Conservation (phyloP, 2,888 invertebrate genomes). For the Cephus pygmeus region DNA sequence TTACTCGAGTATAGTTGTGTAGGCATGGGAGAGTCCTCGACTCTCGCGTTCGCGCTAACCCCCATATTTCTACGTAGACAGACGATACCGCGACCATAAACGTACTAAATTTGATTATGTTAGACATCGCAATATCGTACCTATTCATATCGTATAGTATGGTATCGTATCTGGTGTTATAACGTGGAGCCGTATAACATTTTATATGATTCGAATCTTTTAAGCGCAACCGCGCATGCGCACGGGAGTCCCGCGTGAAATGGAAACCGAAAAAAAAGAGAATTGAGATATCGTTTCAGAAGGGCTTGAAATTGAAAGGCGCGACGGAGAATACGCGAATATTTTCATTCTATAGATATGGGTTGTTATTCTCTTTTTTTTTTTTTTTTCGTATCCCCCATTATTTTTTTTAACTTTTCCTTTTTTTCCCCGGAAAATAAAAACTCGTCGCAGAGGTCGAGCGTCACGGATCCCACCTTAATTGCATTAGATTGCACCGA, state of each 20-base stretch:
- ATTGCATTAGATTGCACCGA: constrained; percentile 36
- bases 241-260: neutral
- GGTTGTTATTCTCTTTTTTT: neutral
- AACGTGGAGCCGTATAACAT: neutral
- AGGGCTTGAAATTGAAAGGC: neutral
- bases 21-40: neutral
- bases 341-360: neutral
- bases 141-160: neutral
- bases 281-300: neutral
- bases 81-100: neutral
- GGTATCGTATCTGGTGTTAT: neutral
- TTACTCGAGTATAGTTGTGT: neutral
- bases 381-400: neutral
- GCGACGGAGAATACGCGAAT: neutral
- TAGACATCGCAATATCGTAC: neutral
- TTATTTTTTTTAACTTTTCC: neutral
- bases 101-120: neutral
- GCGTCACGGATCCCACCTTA: constrained; percentile 31
- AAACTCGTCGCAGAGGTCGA: constrained; percentile 18
- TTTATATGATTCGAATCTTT: neutral
- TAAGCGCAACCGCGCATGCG: neutral
- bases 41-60: neutral
- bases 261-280: neutral
- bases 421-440: neutral
- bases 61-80: neutral